Base-by-base conservation (phyloP, 2,888 invertebrate species). In the Saturnia pavonia region DNA sequence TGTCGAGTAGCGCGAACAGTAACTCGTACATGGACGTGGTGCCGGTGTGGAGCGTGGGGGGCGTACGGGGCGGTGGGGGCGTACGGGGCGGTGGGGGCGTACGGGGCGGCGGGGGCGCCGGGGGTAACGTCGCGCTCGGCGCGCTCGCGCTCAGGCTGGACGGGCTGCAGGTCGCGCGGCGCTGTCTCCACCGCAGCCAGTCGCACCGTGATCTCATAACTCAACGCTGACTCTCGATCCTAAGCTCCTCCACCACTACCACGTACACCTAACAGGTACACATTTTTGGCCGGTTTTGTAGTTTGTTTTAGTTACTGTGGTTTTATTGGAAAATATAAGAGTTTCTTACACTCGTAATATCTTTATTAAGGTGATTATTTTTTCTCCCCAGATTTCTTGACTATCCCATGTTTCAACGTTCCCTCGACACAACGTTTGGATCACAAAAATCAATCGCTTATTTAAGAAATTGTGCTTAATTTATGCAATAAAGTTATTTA, bases 21-120 rank as follows among this genome's bases (percentile, higher is more conserved):
- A 70, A 74, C 68, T 79, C 76, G 14, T 86, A 87, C 78, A 88
- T 85, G 0, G 87, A 88, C 71, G 88, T 88, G 76, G 43, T 86
- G 2, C 82, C 86, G 22, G 82, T 85, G 70, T 79, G 76, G 9
- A 73, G 76, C n/a, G 76, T 80, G 48, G 73, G 72, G 14, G 74
- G 74, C 3, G 73, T 72, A 54, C 82, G 82, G 27, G 84, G 85
- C 80, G 88, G 88, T 68, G 86, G 86, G 76, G 83, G 88, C n/a
- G 86, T n/a, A n/a, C n/a, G 76, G 9, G 72, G 76, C n/a, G 76
- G 80, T 48, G 73, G 72, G 14, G 74, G 74, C 3, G 73, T 72
- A 54, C 82, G 82, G 27, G 84, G 85, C 80, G 88, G 88, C 68
- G 86, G 86, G 76, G 83, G 88, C n/a, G 86, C n/a, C n/a, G n/a